Conservation (phyloP, 1,140 invertebrate genomes). For the Lasioglossum albipes region DNA sequence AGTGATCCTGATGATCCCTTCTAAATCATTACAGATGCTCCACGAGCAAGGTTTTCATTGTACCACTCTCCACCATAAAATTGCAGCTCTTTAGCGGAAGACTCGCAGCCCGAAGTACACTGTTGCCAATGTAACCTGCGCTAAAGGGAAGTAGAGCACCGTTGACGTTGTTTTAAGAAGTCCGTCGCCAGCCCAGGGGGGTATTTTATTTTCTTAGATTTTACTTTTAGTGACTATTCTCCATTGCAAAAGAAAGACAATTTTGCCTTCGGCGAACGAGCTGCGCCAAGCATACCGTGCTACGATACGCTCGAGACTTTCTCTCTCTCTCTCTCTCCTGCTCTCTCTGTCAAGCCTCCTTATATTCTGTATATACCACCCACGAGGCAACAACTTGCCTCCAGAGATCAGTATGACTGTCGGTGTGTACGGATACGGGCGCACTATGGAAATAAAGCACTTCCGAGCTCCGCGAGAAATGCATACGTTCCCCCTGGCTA, state of each 20-base stretch:
- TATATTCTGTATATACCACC: constrained; percentile 66
- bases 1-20: too few relatives aligned
- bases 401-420: constrained; percentile 72
- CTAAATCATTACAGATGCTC: too few relatives aligned
- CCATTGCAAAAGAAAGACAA: constrained; percentile 52
- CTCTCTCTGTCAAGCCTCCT: constrained; percentile 43
- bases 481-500: constrained; percentile 62
- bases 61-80: neutral
- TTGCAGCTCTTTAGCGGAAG: neutral
- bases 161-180: neutral
- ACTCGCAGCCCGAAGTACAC: too few relatives aligned
- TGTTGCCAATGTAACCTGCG: neutral
- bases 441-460: constrained; percentile 76
- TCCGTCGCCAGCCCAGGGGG: neutral
- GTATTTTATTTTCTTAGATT: constrained; percentile 30
- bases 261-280: constrained; percentile 53
- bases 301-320: constrained; percentile 64
- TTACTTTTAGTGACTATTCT: constrained; percentile 55
- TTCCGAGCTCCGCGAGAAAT: constrained; percentile 72
- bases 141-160: neutral
- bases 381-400: constrained; percentile 69
- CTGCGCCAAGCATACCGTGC: constrained; percentile 52
- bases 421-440: constrained; percentile 60
- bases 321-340: constrained; percentile 1
- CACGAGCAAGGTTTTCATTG: too few relatives aligned